Evolutionary conservation across 2,797 vertebrate species (phyloP), one percentile per base, ranked within the genome.

Genomic region (Serranus cabrilla): DNA sequence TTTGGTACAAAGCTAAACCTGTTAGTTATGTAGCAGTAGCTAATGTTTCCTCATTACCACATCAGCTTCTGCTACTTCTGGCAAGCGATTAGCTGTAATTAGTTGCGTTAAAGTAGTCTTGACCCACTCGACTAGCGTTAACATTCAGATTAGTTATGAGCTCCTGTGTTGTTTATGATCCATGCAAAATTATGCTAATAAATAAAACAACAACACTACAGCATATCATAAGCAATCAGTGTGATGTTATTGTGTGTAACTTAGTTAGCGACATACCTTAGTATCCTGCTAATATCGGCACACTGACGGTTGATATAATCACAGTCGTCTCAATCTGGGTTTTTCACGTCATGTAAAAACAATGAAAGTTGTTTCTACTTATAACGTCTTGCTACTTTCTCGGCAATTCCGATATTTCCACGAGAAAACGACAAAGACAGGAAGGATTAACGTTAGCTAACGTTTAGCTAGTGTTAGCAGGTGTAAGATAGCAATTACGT

Each of bases 381-480:
- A 11, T 9, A 54, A 14, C 2, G 1, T 31, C 0, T 2, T 11
- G 1, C 2, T 51, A 11, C 8, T 54, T 68, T 69, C 13, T 49
- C 1, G 4, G 42, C 2, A 72, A 27, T 17, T n/a, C 31, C 4
- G 13, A 39, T 23, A 8, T 18, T 60, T 81, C 2, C 23, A 40
- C 11, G 43, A 52, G 3, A 82, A 87, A 78, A 78, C 18, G 4
- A 49, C 17, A 51, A 55, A 70, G 0, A 75, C 40, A 7, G 8
- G n/a, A 31, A 72, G 81, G 86, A 93, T 91, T 89, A 91, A 50
- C 49, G 46, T 67, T 78, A 63, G 55, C 82, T 73, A 27, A 49
- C 56, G 51, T 21, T 60, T 74, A n/a, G 84, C 82, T 84, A 73
- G 11, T 61, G n/a, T 72, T 89, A 86, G 83, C 81, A 64, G 14